Percentiles rank a stretch among this genome's conserved stretches.
phyloP scores from a whole-genome alignment of 2,797 vertebrate species.

The Hemibagrus guttatus region DNA sequence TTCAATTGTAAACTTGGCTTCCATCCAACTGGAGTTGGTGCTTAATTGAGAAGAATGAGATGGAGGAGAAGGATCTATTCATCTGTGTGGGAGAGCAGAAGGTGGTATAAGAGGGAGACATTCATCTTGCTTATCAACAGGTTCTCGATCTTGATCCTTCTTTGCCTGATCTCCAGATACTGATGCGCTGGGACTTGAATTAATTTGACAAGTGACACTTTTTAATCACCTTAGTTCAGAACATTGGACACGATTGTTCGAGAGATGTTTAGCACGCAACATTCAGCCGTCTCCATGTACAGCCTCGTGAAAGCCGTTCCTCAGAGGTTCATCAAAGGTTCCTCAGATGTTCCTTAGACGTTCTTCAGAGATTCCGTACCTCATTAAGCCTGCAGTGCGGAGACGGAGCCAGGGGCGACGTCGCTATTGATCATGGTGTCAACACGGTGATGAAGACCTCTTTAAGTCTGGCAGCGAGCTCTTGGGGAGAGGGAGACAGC shows the following conservation, averaged over 20 bases:
- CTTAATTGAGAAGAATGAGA: slow-evolving; percentile 77
- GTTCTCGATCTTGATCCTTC: slow-evolving; percentile 45
- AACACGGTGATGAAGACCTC: slow-evolving; percentile 51
- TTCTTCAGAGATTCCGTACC: slow-evolving; percentile 36
- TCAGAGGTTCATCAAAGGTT: slow-evolving; percentile 34
- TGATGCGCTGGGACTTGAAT: slow-evolving; percentile 71
- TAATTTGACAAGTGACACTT: slow-evolving; percentile 69
- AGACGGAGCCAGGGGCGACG: slow-evolving; percentile 22
- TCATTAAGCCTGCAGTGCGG: slow-evolving; percentile 30
- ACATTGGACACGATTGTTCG: slow-evolving; percentile 43
- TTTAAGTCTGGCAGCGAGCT: slow-evolving; percentile 46
- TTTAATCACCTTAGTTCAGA: slow-evolving; percentile 62
- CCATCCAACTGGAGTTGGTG: slow-evolving; percentile 65
- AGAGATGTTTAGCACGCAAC: neutral
- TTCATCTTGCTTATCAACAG: slow-evolving; percentile 54
- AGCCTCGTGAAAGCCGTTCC: slow-evolving; percentile 42
- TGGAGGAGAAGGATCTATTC: slow-evolving; percentile 64
- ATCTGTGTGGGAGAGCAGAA: slow-evolving; percentile 60
- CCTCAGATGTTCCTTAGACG: slow-evolving; percentile 37
- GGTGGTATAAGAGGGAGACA: slow-evolving; percentile 9
- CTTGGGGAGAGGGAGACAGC: slow-evolving; percentile 7
- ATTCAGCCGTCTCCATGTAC: neutral
- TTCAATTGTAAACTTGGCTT: slow-evolving; percentile 73
- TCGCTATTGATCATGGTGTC: slow-evolving; percentile 39
- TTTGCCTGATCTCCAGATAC: slow-evolving; percentile 59